Conservation (phyloP, 2,888 invertebrate genomes). For the Coremacera marginata region DNA sequence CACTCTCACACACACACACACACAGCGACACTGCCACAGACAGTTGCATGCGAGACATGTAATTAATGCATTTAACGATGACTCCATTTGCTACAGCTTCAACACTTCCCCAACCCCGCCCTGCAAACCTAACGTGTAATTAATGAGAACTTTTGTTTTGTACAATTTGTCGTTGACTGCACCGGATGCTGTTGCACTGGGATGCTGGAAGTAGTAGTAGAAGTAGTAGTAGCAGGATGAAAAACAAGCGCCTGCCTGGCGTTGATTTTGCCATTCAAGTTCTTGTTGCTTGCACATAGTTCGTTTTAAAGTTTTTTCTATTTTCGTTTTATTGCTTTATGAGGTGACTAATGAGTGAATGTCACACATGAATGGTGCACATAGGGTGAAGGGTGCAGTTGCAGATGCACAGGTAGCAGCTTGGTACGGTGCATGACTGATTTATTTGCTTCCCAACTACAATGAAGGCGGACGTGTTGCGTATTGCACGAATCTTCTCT, state of each 20-base stretch:
- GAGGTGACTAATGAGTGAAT: conserved; percentile 39
- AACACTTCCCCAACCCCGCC: background rate
- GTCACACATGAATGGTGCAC: conserved; percentile 5
- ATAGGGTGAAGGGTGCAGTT: too few species aligned
- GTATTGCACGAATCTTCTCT: background rate
- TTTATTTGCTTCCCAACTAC: too few species aligned
- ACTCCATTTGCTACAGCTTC: conserved; percentile 28
- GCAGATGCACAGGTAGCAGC: too few species aligned
- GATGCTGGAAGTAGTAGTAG: too few species aligned
- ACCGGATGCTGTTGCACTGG: too few species aligned
- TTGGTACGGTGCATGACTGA: too few species aligned
- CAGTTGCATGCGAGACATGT: conserved; percentile 13
- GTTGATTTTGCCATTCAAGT: too few species aligned
- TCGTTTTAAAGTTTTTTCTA: conserved; percentile 17
- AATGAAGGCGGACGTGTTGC: too few species aligned
- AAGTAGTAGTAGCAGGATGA: too few species aligned
- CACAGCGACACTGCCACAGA: background rate
- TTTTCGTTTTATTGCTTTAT: conserved; percentile 35
- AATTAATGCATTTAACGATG: conserved; percentile 32
- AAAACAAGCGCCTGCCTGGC: too few species aligned
- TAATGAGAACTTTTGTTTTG: conserved; percentile 38
- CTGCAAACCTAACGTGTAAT: conserved; percentile 33
- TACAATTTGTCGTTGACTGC: conserved; percentile 34
- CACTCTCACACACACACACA: background rate
- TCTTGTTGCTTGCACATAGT: too few species aligned